Conservation (phyloP, 2,888 invertebrate species). For the Panzeria rudis region DNA sequence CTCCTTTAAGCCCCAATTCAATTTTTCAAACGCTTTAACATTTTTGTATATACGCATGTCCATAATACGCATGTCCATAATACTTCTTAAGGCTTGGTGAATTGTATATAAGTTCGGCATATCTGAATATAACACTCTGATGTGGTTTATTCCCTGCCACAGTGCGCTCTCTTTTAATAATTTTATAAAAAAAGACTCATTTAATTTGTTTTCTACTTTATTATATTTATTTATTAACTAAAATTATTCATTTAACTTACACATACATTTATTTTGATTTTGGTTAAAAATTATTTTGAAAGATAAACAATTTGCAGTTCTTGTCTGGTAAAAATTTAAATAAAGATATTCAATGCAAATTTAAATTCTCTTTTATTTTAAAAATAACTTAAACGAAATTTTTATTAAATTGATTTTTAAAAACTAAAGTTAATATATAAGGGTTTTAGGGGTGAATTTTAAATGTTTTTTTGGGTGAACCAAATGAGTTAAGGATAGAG, state of each 20-base stretch:
- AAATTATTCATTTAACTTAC: constrained; percentile 60
- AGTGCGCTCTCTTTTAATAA: no score
- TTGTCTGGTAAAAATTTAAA: constrained; percentile 30
- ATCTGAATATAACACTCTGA: no score
- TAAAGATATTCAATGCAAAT: constrained; percentile 29
- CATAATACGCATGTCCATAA: no score
- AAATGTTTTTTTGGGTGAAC: background rate
- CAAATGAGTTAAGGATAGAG: constrained; percentile 15
- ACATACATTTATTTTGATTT: constrained; percentile 57
- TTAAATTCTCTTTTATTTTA: constrained; percentile 9
- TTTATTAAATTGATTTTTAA: constrained; percentile 25
- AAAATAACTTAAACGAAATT: constrained; percentile 18
- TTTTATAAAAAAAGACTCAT: background rate
- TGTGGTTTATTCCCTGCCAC: no score
- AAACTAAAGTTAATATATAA: constrained; percentile 12
- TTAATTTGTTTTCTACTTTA: constrained; percentile 32
- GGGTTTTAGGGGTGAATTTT: background rate
- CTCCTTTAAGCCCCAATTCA: no score
- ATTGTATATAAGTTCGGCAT: no score
- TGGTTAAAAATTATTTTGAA: constrained; percentile 44
- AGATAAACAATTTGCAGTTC: constrained; percentile 47
- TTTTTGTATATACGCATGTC: no score
- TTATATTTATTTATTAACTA: constrained; percentile 61
- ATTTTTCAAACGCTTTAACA: no score
- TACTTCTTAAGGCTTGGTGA: no score